A percentile compares a stretch with the other conserved stretches of the same genome.
Evolutionary conservation across 2,113 vertebrate species (phyloP).

Genomic region (Scomber japonicus): DNA sequence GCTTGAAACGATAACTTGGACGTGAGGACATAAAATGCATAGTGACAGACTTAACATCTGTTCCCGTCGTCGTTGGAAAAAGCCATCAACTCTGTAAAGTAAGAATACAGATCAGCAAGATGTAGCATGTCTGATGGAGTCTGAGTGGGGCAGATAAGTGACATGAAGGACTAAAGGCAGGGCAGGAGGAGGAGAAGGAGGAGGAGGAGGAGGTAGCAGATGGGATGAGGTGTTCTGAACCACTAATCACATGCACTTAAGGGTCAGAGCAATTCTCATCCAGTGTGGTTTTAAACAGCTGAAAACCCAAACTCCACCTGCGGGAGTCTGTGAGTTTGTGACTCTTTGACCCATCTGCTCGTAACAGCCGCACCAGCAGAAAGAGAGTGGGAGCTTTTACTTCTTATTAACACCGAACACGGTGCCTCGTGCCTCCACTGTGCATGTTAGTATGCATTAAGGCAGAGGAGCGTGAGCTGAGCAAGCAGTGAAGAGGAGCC

Average conservation of each 20-base stretch:
- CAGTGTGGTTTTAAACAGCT: slow-evolving; percentile 55
- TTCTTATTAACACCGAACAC: slow-evolving; percentile 64
- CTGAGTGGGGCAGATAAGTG: slow-evolving; percentile 30
- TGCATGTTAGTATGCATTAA: slow-evolving; percentile 72
- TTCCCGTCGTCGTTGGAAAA: slow-evolving; percentile 31
- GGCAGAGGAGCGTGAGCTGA: slow-evolving; percentile 55
- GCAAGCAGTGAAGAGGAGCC: slow-evolving; percentile 59
- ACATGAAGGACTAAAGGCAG: slow-evolving; percentile 20
- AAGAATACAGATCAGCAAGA: slow-evolving; percentile 4
- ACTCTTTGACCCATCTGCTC: slow-evolving; percentile 64
- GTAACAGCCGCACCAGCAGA: slow-evolving; percentile 37
- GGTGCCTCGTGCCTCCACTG: slow-evolving; percentile 41
- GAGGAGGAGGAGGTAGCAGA: slow-evolving; percentile 43
- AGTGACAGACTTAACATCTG: slow-evolving; percentile 37
- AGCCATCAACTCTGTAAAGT: slow-evolving; percentile 13
- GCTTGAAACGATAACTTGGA: slow-evolving; percentile 32
- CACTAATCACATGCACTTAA: slow-evolving; percentile 50
- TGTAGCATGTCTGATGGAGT: background rate
- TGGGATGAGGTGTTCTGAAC: slow-evolving; percentile 58
- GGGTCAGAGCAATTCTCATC: slow-evolving; percentile 59
- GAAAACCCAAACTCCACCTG: slow-evolving; percentile 62
- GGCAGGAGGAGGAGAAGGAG: slow-evolving; percentile 14
- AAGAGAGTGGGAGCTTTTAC: slow-evolving; percentile 54
- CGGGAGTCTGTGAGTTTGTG: slow-evolving; percentile 39
- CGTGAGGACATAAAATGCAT: slow-evolving; percentile 24